Base-by-base conservation (phyloP, 2,888 invertebrate species). In the Nomada fucata region DNA sequence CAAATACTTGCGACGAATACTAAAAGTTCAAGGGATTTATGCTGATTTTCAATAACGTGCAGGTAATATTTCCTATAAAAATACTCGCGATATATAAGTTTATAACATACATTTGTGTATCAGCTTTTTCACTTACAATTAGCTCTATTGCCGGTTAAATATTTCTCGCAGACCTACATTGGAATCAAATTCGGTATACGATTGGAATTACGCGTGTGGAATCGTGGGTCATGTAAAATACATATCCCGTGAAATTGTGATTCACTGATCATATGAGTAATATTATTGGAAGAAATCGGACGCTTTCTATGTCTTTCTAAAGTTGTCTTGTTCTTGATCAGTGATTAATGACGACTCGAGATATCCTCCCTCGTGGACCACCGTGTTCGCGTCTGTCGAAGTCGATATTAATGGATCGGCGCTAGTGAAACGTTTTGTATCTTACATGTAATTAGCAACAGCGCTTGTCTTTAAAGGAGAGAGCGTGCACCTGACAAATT, bases 331-430 rank as follows among this genome's bases (percentile, higher is more conserved):
- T 85, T 80, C 70, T 80, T 76, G 79, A 80, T 85, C 75, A 65
- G 69, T 86, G 86, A 85, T 85, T 85, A 85, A 85, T 83, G 80
- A 77, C 80, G 57, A 70, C 29, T 72, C 84, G 84, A 86, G 85
- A 85, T 77, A 83, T 85, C 86, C 84, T 80, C 83, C 84, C 76
- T 77, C 79, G 57, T 61, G 75, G 84, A 86, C 80, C 78, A 86
- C 86, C 84, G 77, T 81, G 81, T 84, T 86, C 78, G 78, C 80
- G 74, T 79, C 87, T 81, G 87, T 86, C 86, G 87, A 87, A 72
- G 82, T 52, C 55, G 65, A 86, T 87, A 87, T 86, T 86, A 86
- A 86, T 86, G 86, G 76, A 69, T 76, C 63, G 59, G 82, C 76
- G 64, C 65, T 67, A 77, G 76, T 77, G 76, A 86, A 85, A 86